Evolutionary conservation across 2,797 vertebrate genomes (phyloP), one percentile per base, ranked within the genome.

Genomic region (Neosilurus mollespiculum): DNA sequence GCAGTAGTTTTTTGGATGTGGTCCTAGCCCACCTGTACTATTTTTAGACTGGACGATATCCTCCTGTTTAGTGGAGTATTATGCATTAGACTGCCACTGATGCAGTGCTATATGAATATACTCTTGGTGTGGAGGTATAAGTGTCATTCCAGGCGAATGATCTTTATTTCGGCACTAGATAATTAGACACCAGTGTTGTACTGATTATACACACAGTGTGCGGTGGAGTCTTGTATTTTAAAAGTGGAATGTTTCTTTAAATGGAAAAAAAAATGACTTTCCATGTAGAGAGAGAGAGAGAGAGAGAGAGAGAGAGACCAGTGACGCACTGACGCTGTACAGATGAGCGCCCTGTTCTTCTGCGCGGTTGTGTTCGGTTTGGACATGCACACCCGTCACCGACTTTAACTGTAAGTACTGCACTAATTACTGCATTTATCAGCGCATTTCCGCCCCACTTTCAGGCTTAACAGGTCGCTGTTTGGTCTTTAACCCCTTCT

Each of bases 361-460:
- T 71, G 65, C 66, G 14, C 86, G 71, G 75, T 78, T 83, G 14
- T 2, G 18, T 83, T 75, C 83, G 73, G 53, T 81, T 56, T 85
- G 81, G 86, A 87, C 82, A 87, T 84, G 81, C 81, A 80, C 84
- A 80, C 79, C 81, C 66, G 56, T 80, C 66, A 34, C 75, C 59
- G 69, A 49, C 37, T 87, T 82, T 88, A 83, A 87, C 84, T 76
- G 88, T 89, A 82, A 89, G 87, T 88, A 87, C 14, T n/a, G 56
- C 11, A 30, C 4, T 20, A 18, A 3, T 22, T 43, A 20, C 43
- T 12, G 77, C 14, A 65, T 64, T 7, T 20, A 49, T 24, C 37
- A 16, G 5, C 16, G 59, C 49, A n/a, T 6, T 49, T 59, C 24
- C 24, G 6, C 62, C 7, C 1, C 22, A 22, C 10, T 76, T 59